Evolutionary conservation across 1,140 invertebrate genomes (phyloP).

Genomic region (Physella acuta): DNA sequence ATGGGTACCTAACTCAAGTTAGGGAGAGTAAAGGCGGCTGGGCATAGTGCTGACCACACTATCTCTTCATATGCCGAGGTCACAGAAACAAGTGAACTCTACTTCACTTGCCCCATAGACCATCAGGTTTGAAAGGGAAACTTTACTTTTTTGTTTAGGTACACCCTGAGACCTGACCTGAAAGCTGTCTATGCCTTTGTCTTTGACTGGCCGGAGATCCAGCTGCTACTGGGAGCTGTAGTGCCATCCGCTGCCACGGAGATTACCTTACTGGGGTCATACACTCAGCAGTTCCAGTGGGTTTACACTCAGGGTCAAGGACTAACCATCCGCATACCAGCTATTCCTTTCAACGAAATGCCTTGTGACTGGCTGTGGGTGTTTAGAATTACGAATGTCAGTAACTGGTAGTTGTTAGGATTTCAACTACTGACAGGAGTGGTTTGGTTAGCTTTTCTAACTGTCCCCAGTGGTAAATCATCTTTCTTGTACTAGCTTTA

Average conservation of each 20-base stretch:
- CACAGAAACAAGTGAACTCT: no score
- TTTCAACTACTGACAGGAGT: no score
- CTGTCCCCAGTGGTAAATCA: no score
- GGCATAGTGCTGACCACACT: no score
- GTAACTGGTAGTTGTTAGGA: conserved; percentile 18
- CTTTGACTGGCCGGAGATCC: conserved; percentile 35
- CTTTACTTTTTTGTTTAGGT: conserved; percentile 17
- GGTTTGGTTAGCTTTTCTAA: no score
- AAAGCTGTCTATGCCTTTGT: conserved; percentile 32
- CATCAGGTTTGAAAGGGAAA: no score
- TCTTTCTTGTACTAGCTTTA: no score
- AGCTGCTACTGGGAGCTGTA: conserved; percentile 37
- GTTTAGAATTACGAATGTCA: conserved; percentile 27
- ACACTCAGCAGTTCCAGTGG: not conserved
- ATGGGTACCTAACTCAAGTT: no score
- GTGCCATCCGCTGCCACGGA: conserved; percentile 29
- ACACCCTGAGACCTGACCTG: conserved; percentile 16
- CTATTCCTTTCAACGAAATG: conserved; percentile 38
- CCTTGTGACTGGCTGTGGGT: conserved; percentile 49
- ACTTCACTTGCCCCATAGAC: no score
- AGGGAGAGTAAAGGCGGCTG: no score
- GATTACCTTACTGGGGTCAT: conserved; percentile 40
- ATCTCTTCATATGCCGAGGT: no score
- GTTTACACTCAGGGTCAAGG: conserved; percentile 18
- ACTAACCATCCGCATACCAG: conserved; percentile 37